phyloP scores from a whole-genome alignment of 1,140 invertebrate genomes.

The Telenomus remus region DNA sequence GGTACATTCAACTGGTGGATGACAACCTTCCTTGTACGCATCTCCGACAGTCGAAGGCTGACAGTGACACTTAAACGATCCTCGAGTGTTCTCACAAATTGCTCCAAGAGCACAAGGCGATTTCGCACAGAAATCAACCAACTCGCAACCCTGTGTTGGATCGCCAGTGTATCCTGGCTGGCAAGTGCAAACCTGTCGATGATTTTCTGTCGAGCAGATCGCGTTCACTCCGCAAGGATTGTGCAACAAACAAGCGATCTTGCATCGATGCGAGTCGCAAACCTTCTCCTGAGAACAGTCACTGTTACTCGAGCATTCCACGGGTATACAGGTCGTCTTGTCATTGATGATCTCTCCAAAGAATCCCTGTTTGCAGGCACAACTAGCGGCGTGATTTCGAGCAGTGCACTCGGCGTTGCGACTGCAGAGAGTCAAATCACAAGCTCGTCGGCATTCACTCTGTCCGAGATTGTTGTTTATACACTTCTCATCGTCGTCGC shows the following conservation, averaged over 20 bases:
- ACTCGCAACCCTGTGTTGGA: slow-evolving; percentile 80
- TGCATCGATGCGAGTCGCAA: slow-evolving; percentile 87
- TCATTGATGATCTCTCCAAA: slow-evolving; percentile 85
- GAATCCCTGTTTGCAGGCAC: slow-evolving; percentile 85
- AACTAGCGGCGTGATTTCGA: slow-evolving; percentile 82
- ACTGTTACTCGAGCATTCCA: slow-evolving; percentile 82
- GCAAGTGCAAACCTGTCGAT: slow-evolving; percentile 84
- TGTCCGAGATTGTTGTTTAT: slow-evolving; percentile 81
- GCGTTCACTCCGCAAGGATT: slow-evolving; percentile 90
- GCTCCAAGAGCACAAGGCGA: slow-evolving; percentile 89
- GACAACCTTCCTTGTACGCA: slow-evolving; percentile 87
- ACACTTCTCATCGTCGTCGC: slow-evolving; percentile 81
- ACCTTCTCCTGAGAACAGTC: slow-evolving; percentile 89
- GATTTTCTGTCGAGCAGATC: slow-evolving; percentile 87
- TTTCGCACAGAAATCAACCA: slow-evolving; percentile 86
- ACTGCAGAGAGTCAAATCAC: slow-evolving; percentile 84
- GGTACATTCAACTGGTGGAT: slow-evolving; percentile 84
- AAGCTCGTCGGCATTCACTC: slow-evolving; percentile 83
- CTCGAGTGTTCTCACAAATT: slow-evolving; percentile 87
- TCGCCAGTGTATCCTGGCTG: slow-evolving; percentile 90
- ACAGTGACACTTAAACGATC: slow-evolving; percentile 88
- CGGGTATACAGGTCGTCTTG: slow-evolving; percentile 83
- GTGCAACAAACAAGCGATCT: slow-evolving; percentile 86
- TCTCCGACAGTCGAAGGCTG: slow-evolving; percentile 86
- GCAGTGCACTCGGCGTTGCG: slow-evolving; percentile 86